Evolutionary conservation across 1,140 invertebrate species (phyloP).

Genomic region (Ceratosolen fusciceps): DNA sequence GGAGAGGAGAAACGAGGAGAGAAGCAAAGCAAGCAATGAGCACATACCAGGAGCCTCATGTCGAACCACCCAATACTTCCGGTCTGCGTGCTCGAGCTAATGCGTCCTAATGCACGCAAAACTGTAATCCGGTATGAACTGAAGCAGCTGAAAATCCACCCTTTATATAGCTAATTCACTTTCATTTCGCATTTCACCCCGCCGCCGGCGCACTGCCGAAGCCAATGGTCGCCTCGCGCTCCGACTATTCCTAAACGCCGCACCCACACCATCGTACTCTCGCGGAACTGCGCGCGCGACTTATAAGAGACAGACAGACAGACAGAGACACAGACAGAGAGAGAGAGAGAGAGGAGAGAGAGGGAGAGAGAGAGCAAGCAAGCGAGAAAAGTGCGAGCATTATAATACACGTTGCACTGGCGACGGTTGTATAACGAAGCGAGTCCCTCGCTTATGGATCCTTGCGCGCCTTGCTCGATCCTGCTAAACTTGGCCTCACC

Average conservation of each 20-base stretch:
- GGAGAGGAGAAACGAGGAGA: not conserved
- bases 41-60: constrained; percentile 69
- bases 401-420: constrained; percentile 63
- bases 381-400: constrained; percentile 37
- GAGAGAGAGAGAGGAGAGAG: too few relatives aligned
- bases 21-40: not conserved
- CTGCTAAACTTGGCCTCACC: not conserved
- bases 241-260: constrained; percentile 60
- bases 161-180: constrained; percentile 72
- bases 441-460: not conserved
- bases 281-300: not conserved
- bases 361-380: too few relatives aligned
- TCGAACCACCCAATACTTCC: constrained; percentile 57
- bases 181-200: constrained; percentile 68
- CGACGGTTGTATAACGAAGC: constrained; percentile 62
- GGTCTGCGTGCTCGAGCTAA: constrained; percentile 44
- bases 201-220: constrained; percentile 56
- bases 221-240: constrained; percentile 58
- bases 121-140: constrained; percentile 62
- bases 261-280: constrained; percentile 61
- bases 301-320: not conserved
- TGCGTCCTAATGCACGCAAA: constrained; percentile 52
- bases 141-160: constrained; percentile 64
- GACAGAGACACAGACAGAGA: too few relatives aligned
- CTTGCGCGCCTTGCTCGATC: not conserved